Evolutionary conservation across 2,113 vertebrate genomes (phyloP).

Genomic region (Urocynchramus pylzowi): DNA sequence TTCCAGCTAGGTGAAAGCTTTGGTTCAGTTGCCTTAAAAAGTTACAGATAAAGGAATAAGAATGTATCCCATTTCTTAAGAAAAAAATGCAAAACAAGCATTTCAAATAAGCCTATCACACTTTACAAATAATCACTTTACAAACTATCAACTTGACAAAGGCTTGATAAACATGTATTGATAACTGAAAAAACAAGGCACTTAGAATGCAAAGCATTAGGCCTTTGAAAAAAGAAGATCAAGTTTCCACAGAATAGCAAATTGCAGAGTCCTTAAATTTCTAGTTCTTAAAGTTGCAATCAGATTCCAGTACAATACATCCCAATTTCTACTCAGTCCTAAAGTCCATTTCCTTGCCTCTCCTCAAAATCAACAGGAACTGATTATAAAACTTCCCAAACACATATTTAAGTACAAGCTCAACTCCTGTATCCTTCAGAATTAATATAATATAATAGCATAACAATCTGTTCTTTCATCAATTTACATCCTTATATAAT

Average conservation of each 20-base stretch:
- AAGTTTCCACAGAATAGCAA: neutral
- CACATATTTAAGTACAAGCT: neutral
- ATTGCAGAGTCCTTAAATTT: neutral
- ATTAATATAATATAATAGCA: neutral
- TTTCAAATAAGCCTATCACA: neutral
- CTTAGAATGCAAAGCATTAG: neutral
- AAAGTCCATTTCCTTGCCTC: neutral
- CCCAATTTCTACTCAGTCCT: neutral
- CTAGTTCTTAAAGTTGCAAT: neutral
- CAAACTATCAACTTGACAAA: neutral
- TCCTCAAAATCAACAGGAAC: neutral
- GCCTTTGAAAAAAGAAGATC: neutral
- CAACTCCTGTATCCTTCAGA: neutral
- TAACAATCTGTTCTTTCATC: neutral
- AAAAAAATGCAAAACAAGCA: neutral
- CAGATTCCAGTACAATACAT: neutral
- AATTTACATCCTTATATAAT: neutral
- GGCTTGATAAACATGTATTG: neutral
- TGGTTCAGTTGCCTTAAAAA: constrained; percentile 88
- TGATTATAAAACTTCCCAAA: neutral
- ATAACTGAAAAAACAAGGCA: neutral
- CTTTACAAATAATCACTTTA: neutral
- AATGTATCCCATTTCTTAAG: neutral
- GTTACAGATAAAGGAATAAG: constrained; percentile 1
- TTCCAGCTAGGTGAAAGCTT: constrained; percentile 99